Evolutionary conservation across 2,113 vertebrate species (phyloP).

Genomic region (Zosterops borbonicus): DNA sequence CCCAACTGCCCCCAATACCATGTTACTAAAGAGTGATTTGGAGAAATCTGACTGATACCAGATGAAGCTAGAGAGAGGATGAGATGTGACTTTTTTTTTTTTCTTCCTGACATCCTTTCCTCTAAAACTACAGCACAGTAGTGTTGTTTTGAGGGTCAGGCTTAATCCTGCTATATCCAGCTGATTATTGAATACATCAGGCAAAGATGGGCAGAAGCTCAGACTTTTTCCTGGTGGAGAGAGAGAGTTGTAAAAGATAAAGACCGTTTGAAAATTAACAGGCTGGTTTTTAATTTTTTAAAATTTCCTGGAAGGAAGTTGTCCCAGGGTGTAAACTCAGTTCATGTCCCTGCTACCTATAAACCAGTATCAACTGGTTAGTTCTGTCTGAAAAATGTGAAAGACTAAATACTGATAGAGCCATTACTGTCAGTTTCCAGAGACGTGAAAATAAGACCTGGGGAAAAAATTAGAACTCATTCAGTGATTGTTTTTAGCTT

Average conservation of each 20-base stretch:
- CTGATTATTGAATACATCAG: background rate
- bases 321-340: background rate
- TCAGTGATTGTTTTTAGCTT: background rate
- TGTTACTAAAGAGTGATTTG: background rate
- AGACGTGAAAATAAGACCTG: background rate
- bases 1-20: background rate
- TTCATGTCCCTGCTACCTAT: background rate
- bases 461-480: background rate
- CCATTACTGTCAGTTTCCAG: background rate
- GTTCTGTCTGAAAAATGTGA: background rate
- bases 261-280: background rate
- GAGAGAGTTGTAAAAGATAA: background rate
- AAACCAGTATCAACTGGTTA: background rate
- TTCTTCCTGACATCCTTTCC: background rate
- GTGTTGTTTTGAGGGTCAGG: background rate
- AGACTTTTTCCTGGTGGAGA: background rate
- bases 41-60: background rate
- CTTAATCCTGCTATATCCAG: background rate
- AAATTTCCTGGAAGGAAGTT: background rate
- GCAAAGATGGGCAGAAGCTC: background rate
- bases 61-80: background rate
- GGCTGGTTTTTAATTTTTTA: background rate
- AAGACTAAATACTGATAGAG: background rate
- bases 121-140: background rate
- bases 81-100: background rate